phyloP scores from a whole-genome alignment of 2,888 invertebrate species.

The Cephus spinipes region DNA sequence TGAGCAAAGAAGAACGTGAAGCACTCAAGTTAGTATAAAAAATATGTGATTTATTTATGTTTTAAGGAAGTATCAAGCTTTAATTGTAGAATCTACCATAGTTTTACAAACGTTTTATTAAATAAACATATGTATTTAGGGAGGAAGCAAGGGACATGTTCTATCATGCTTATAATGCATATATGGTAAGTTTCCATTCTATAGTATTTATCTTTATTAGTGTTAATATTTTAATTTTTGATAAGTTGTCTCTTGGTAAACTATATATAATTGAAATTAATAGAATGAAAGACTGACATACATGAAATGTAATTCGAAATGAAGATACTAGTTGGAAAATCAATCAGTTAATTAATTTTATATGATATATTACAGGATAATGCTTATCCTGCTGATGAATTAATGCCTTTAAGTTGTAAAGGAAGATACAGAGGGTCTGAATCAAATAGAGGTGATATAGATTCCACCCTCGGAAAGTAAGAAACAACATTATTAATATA shows the following conservation, averaged over 20 bases:
- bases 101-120: not conserved
- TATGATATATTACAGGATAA: constrained; percentile 71
- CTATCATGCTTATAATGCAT: constrained; percentile 94
- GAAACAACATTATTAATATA: constrained; percentile 57
- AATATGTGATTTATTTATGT: not conserved
- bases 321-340: not conserved
- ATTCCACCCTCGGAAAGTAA: constrained; percentile 97
- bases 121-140: constrained; percentile 67
- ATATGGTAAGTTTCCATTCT: constrained; percentile 76
- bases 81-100: not conserved
- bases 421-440: constrained; percentile 92
- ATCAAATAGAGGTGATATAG: constrained; percentile 94
- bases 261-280: not conserved
- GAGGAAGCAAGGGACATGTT: constrained; percentile 96
- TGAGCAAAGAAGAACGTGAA: constrained; percentile 75
- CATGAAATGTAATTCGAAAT: not conserved
- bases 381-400: constrained; percentile 98
- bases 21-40: constrained; percentile 72
- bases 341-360: constrained; percentile 1
- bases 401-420: constrained; percentile 96
- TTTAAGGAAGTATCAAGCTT: not conserved
- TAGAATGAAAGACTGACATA: not conserved
- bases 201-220: not conserved
- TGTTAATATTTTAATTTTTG: not conserved
- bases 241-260: not conserved